Conservation (phyloP, 2,113 vertebrate species). For the Megatriorchis doriae region DNA sequence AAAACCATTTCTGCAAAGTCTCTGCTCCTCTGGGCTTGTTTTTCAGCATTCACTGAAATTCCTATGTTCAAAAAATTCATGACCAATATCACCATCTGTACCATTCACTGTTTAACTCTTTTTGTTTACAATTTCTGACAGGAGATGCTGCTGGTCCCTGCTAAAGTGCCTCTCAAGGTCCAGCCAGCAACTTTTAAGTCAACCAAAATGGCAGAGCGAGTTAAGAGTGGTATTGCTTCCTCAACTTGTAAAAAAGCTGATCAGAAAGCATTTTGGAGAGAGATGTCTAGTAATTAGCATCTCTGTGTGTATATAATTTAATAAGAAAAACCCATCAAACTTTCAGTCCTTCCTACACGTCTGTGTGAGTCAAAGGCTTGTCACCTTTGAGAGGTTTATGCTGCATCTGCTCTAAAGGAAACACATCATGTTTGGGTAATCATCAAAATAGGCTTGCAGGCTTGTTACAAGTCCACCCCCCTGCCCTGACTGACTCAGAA, state of each 20-base stretch:
- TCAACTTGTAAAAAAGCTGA: not conserved
- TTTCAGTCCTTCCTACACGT: not conserved
- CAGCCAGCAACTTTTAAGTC: not conserved
- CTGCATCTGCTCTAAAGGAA: conserved; percentile 24
- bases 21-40: not conserved
- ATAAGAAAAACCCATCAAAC: not conserved
- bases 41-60: not conserved
- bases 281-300: not conserved
- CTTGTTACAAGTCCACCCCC: not conserved
- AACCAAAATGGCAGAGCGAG: not conserved
- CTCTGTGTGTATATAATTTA: not conserved
- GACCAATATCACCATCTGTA: not conserved
- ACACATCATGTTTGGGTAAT: conserved; percentile 50
- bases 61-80: not conserved
- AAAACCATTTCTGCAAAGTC: not conserved
- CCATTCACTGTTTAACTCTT: not conserved
- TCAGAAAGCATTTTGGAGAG: not conserved
- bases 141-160: not conserved
- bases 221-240: not conserved
- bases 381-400: conserved; percentile 27
- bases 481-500: conserved; percentile 6
- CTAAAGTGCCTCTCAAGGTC: not conserved
- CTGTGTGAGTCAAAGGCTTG: conserved; percentile 23
- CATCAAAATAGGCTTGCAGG: not conserved
- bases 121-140: not conserved